Evolutionary conservation across 2,113 vertebrate species (phyloP).

Genomic region (Acinonyx jubatus): DNA sequence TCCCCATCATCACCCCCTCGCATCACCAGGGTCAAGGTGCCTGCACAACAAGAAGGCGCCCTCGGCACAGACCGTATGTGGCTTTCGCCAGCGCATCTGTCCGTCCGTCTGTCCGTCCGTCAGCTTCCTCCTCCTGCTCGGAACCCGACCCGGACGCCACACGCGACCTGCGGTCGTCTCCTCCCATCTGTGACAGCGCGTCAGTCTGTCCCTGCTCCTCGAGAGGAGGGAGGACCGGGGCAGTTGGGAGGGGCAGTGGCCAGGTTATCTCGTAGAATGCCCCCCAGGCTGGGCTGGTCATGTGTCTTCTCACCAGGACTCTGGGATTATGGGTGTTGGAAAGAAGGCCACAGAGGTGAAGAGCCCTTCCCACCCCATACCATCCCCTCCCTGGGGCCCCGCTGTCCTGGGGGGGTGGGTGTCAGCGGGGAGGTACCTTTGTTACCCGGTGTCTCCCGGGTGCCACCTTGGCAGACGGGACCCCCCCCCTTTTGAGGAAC

Average conservation of each 20-base stretch:
- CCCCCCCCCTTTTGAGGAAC: not conserved
- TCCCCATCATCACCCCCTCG: rapidly evolving
- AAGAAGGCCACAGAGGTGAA: not conserved
- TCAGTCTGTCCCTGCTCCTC: not conserved
- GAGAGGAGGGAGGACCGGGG: too few relatives aligned
- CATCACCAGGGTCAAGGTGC: rapidly evolving
- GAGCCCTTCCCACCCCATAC: rapidly evolving
- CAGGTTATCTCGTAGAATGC: not conserved
- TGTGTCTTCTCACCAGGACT: not conserved
- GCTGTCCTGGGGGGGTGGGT: not conserved
- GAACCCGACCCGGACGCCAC: not conserved
- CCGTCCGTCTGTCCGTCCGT: too few relatives aligned
- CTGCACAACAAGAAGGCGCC: not conserved
- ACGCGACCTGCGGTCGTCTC: not conserved
- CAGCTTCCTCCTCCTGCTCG: rapidly evolving
- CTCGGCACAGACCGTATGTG: not conserved
- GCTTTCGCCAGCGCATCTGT: too few relatives aligned
- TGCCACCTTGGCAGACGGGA: not conserved
- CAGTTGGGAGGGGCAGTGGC: not conserved
- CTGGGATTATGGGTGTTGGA: not conserved
- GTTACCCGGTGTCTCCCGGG: too few relatives aligned
- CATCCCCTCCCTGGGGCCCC: rapidly evolving
- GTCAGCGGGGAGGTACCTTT: not conserved
- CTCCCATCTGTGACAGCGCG: not conserved
- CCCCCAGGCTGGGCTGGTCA: not conserved